phyloP scores from a whole-genome alignment of 1,140 invertebrate species.

The Bombus superbus region DNA sequence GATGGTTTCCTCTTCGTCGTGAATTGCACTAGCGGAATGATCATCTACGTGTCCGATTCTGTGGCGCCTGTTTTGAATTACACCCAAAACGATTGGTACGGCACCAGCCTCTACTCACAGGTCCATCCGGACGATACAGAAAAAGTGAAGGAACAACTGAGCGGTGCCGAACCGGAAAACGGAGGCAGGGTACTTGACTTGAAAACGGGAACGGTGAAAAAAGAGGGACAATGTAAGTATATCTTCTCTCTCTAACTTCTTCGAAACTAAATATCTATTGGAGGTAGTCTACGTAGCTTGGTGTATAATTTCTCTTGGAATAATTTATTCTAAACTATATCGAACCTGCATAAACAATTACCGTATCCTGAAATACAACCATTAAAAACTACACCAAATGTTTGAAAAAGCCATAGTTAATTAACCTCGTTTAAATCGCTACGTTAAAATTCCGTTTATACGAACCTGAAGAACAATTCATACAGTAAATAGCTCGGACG shows the following conservation, averaged over 20 bases:
- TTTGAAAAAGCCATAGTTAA: too few relatives aligned
- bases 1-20: constrained; percentile 99
- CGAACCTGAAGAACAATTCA: too few relatives aligned
- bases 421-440: too few relatives aligned
- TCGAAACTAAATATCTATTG: too few relatives aligned
- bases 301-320: too few relatives aligned
- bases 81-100: constrained; percentile 98
- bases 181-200: constrained; percentile 98
- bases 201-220: constrained; percentile 99
- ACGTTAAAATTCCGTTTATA: too few relatives aligned
- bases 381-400: too few relatives aligned
- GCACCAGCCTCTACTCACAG: constrained; percentile 96
- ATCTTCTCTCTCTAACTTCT: neutral
- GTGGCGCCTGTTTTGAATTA: constrained; percentile 99
- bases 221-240: constrained; percentile 97
- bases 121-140: constrained; percentile 99
- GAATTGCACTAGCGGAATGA: constrained; percentile 97
- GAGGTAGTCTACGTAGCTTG: too few relatives aligned
- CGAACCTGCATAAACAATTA: too few relatives aligned
- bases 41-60: constrained; percentile 99
- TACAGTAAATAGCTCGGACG: too few relatives aligned
- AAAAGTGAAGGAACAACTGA: constrained; percentile 98
- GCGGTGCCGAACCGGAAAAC: constrained; percentile 97
- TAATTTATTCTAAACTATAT: too few relatives aligned
- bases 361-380: too few relatives aligned